These are phyloP conservation scores for Melanostoma scalare DNA, from an alignment of 2,888 invertebrate species.

Conservation along the genomic window DNA sequence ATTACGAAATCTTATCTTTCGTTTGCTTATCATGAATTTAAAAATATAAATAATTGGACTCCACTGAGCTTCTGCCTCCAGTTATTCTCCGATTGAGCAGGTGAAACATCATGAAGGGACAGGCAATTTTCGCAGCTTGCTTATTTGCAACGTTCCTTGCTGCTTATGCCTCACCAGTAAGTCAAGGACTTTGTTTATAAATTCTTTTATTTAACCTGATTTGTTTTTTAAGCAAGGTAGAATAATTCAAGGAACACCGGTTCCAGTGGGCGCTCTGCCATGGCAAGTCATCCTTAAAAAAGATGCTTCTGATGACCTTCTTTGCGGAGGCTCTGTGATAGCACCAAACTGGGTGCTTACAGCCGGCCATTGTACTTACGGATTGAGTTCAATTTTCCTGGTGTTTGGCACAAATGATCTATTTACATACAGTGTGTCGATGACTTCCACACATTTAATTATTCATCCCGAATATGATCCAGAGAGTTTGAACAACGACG, in stretches of 20 bases:
- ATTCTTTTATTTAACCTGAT: too few species aligned
- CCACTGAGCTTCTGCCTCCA: too few species aligned
- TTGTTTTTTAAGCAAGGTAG: slow-evolving; percentile 75
- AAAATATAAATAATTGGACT: too few species aligned
- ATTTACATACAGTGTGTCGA: slow-evolving; percentile 74
- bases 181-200: too few species aligned
- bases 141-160: too few species aligned
- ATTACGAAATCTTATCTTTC: too few species aligned
- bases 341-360: slow-evolving; percentile 78
- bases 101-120: too few species aligned
- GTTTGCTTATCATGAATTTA: too few species aligned
- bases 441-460: slow-evolving; percentile 76
- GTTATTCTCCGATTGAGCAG: too few species aligned
- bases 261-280: slow-evolving; percentile 77
- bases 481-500: slow-evolving; percentile 77
- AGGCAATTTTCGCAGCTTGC: too few species aligned
- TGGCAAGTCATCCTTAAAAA: slow-evolving; percentile 80
- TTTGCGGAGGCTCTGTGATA: slow-evolving; percentile 80
- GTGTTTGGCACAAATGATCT: slow-evolving; percentile 77
- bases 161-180: too few species aligned
- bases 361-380: slow-evolving; percentile 79
- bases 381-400: slow-evolving; percentile 74
- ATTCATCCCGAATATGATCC: slow-evolving; percentile 78
- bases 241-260: slow-evolving; percentile 77
- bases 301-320: slow-evolving; percentile 76